Conservation (phyloP, 1,140 invertebrate genomes). For the Anastrepha ludens region DNA sequence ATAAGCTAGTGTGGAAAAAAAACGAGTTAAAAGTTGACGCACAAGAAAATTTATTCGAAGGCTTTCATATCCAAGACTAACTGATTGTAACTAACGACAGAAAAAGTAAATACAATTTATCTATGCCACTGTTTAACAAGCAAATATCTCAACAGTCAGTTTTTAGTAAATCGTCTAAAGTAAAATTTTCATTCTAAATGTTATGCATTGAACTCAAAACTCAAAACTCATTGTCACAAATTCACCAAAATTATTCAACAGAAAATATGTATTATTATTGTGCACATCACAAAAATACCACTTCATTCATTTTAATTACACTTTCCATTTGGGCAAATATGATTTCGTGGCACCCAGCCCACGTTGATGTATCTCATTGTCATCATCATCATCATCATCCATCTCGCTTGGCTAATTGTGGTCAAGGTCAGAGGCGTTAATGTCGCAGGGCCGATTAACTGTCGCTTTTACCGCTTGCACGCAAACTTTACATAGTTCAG, state of each 20-base stretch:
- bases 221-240: background rate
- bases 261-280: background rate
- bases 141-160: too few relatives aligned
- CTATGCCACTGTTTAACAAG: too few relatives aligned
- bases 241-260: background rate
- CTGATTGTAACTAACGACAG: too few relatives aligned
- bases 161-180: too few relatives aligned
- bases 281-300: too few relatives aligned
- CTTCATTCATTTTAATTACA: too few relatives aligned
- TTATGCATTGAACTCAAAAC: background rate
- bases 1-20: background rate
- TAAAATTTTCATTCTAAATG: background rate
- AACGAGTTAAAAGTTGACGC: background rate
- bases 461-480: background rate
- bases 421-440: constrained; percentile 34
- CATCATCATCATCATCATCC: background rate
- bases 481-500: background rate
- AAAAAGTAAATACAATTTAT: too few relatives aligned
- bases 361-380: background rate
- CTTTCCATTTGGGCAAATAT: too few relatives aligned
- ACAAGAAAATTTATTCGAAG: background rate
- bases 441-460: background rate
- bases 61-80: background rate
- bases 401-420: background rate
- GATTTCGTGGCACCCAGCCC: background rate